phyloP scores from a whole-genome alignment of 2,797 vertebrate genomes.

The Anableps anableps region DNA sequence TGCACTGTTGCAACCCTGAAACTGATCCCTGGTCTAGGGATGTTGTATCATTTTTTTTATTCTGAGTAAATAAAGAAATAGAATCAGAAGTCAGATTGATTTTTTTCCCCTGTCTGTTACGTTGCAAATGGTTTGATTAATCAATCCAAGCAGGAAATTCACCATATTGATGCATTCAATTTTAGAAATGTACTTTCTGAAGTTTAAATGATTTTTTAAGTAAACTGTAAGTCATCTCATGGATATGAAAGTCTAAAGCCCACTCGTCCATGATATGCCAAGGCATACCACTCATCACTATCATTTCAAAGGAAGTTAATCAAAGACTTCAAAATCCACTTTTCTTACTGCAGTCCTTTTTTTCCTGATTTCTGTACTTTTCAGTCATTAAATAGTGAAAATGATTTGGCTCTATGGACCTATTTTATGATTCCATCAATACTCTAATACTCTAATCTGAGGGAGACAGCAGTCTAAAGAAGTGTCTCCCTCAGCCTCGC shows the following conservation, averaged over 20 bases:
- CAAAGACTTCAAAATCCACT: slow-evolving; percentile 18
- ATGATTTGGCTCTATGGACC: slow-evolving; percentile 1
- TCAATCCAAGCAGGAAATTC: background rate
- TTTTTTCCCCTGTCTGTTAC: background rate
- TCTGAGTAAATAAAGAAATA: background rate
- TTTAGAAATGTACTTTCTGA: background rate
- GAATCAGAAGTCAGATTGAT: background rate
- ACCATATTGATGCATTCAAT: background rate
- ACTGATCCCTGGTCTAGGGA: background rate
- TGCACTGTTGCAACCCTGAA: background rate
- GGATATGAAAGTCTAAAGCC: background rate
- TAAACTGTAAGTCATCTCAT: background rate
- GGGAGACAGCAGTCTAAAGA: slow-evolving; percentile 2
- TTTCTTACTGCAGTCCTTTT: background rate
- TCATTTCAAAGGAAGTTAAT: slow-evolving; percentile 30
- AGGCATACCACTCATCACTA: slow-evolving; percentile 2
- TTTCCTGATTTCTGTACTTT: background rate
- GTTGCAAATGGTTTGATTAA: background rate
- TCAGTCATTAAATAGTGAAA: background rate
- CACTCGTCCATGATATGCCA: slow-evolving; percentile 18
- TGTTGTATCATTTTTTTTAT: background rate
- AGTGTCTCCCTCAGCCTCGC: background rate
- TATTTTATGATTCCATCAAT: background rate
- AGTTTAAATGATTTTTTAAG: background rate
- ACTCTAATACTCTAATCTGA: background rate